Percentiles rank a stretch among this genome's conserved stretches.
phyloP scores from a whole-genome alignment of 53 echinoderm and acorn worm species.

The Arbacia lixula region DNA sequence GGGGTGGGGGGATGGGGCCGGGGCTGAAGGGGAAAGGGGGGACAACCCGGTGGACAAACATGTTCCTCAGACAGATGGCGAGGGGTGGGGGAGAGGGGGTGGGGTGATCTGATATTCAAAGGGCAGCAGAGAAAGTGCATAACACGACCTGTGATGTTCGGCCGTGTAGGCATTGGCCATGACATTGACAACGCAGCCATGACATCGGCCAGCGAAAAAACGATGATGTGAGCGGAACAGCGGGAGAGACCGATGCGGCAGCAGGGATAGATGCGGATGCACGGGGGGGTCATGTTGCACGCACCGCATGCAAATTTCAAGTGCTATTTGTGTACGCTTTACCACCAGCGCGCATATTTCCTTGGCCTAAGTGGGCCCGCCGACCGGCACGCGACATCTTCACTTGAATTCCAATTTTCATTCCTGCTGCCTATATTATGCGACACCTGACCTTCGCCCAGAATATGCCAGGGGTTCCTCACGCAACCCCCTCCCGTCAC shows the following conservation, averaged over 20 bases:
- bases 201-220: background rate
- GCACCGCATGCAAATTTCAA: constrained; percentile 37
- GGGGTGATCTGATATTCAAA: background rate
- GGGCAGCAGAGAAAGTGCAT: constrained; percentile 8
- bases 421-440: background rate
- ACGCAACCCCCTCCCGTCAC: no score
- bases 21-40: constrained; percentile 9
- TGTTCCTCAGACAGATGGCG: no score
- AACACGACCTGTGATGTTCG: background rate
- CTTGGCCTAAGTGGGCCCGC: constrained; percentile 15
- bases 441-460: constrained; percentile 16
- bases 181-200: constrained; percentile 9
- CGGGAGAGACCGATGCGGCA: constrained; percentile 5
- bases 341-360: constrained; percentile 23
- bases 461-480: no score
- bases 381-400: constrained; percentile 10
- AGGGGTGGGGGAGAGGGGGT: background rate
- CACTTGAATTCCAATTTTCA: constrained; percentile 38
- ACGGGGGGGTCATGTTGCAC: constrained; percentile 25
- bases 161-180: constrained; percentile 5
- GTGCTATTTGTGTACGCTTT: constrained; percentile 43
- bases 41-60: no score
- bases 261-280: constrained; percentile 3
- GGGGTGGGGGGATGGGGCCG: background rate
- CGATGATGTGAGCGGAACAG: background rate